phyloP scores from a whole-genome alignment of 2,888 invertebrate genomes.

The Argyresthia albistria region DNA sequence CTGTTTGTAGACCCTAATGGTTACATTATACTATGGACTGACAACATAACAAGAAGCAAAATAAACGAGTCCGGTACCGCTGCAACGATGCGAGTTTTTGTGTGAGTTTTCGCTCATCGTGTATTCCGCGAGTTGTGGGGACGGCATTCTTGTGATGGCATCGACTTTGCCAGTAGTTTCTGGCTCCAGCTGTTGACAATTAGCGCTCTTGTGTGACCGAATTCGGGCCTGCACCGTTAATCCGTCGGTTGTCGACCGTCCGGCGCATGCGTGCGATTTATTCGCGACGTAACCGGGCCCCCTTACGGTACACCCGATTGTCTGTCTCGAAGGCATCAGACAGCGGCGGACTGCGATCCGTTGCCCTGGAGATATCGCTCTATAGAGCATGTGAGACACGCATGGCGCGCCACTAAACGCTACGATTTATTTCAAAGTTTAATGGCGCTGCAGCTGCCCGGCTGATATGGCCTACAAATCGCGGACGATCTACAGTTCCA shows the following conservation, averaged over 20 bases:
- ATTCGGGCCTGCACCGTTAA: constrained; percentile 58
- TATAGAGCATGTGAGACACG: constrained; percentile 17
- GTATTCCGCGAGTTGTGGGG: too few species aligned
- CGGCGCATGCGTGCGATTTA: constrained; percentile 36
- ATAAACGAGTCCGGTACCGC: too few species aligned
- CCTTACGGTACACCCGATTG: constrained; percentile 36
- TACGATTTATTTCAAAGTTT: constrained; percentile 3
- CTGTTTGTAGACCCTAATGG: not conserved
- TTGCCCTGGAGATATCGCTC: constrained; percentile 1
- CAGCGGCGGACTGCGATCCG: not conserved
- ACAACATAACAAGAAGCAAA: too few species aligned
- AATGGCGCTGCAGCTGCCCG: not conserved
- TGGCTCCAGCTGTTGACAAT: constrained; percentile 6
- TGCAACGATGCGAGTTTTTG: too few species aligned
- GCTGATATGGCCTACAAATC: not conserved
- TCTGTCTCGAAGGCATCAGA: constrained; percentile 7
- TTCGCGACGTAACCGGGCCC: constrained; percentile 59
- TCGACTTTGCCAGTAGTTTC: not conserved
- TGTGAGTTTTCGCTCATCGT: too few species aligned
- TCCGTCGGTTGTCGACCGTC: constrained; percentile 19
- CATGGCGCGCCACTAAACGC: constrained; percentile 11
- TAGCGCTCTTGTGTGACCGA: constrained; percentile 22
- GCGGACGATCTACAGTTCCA: not conserved
- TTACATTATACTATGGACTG: too few species aligned
- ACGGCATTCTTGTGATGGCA: too few species aligned